phyloP scores from a whole-genome alignment of 2,113 vertebrate genomes.

The Strix uralensis region DNA sequence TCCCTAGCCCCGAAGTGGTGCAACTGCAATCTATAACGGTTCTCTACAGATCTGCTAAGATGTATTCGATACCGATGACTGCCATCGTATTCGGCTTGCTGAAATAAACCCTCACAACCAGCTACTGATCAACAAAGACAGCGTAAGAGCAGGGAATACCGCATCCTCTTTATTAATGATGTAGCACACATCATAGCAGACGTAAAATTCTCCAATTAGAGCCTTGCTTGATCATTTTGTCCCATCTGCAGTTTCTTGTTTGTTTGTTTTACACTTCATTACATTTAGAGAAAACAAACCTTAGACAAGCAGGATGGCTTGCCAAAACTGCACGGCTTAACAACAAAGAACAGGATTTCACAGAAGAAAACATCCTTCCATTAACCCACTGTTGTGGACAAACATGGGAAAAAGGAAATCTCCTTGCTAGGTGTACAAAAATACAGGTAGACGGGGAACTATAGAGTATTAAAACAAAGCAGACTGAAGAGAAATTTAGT shows the following conservation, averaged over 20 bases:
- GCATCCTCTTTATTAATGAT: neutral
- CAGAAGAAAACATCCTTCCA: neutral
- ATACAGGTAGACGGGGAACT: neutral
- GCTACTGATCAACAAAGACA: neutral
- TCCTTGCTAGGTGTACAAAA: neutral
- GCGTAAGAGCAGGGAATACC: neutral
- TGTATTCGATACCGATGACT: neutral
- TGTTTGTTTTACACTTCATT: neutral
- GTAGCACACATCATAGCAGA: neutral
- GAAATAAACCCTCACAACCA: neutral
- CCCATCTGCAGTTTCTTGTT: neutral
- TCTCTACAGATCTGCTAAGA: neutral
- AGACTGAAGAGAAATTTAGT: neutral
- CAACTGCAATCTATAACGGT: neutral
- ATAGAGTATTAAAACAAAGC: neutral
- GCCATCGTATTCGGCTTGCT: neutral
- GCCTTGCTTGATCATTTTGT: neutral
- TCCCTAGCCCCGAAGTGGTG: neutral
- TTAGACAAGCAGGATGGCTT: neutral
- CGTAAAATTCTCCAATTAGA: neutral
- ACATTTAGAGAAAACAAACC: neutral
- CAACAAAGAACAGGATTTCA: neutral
- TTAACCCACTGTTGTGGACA: neutral
- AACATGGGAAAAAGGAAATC: neutral
- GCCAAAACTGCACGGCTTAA: neutral